Evolutionary conservation across 2,113 vertebrate genomes (phyloP).

Genomic region (Cryptomyrus ogoouensis): DNA sequence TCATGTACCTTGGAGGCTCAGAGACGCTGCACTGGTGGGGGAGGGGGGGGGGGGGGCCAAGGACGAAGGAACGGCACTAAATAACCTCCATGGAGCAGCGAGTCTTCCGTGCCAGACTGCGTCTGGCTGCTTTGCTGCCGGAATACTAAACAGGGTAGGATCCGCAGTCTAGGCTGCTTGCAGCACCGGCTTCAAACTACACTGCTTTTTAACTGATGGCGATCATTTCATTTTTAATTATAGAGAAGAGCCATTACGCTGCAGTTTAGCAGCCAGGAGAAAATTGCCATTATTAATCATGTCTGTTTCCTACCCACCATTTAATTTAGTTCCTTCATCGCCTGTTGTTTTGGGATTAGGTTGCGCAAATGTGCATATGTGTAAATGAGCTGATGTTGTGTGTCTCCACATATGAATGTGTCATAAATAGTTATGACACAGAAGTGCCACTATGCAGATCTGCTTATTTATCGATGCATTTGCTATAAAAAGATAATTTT

Average conservation of each 20-base stretch:
- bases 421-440: neutral
- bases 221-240: constrained; percentile 30
- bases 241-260: constrained; percentile 22
- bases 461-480: neutral
- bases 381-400: neutral
- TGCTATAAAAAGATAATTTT: neutral
- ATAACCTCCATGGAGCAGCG: constrained; percentile 12
- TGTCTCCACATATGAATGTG: neutral
- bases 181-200: neutral
- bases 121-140: neutral
- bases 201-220: constrained; percentile 22
- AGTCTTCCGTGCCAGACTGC: neutral
- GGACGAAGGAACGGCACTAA: constrained; percentile 17
- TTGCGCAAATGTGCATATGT: neutral
- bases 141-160: constrained; percentile 21
- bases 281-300: constrained; percentile 27
- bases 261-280: constrained; percentile 21
- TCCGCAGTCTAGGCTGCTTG: neutral
- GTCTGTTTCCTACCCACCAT: neutral
- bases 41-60: neutral
- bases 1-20: constrained; percentile 16
- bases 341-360: neutral
- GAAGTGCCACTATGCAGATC: neutral
- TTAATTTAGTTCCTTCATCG: constrained; percentile 2
- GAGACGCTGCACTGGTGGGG: constrained; percentile 9